Evolutionary conservation across 2,888 invertebrate genomes (phyloP).

Genomic region (Anoplius nigerrimus): DNA sequence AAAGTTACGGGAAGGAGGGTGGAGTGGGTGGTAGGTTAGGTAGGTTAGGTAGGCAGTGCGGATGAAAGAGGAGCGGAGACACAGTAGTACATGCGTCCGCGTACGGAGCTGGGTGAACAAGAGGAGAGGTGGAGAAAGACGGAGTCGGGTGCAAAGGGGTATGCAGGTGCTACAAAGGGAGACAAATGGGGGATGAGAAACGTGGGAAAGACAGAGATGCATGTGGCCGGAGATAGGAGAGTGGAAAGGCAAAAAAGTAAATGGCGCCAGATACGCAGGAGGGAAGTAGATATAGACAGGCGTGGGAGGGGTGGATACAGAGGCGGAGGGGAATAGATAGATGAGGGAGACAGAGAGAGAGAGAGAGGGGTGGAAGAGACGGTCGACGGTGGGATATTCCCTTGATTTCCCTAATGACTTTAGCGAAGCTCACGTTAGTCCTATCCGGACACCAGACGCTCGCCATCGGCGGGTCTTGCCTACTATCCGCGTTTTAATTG

Average conservation of each 20-base stretch:
- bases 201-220: too few relatives aligned
- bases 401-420: conserved; percentile 57
- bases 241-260: neutral
- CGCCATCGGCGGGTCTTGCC: conserved; percentile 13
- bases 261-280: too few relatives aligned
- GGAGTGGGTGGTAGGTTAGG: too few relatives aligned
- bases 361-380: neutral
- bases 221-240: too few relatives aligned
- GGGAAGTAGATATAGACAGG: too few relatives aligned
- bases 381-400: conserved; percentile 20
- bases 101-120: too few relatives aligned
- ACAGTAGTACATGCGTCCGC: too few relatives aligned
- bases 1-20: too few relatives aligned
- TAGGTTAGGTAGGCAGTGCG: too few relatives aligned
- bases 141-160: neutral
- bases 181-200: neutral
- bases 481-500: conserved; percentile 41
- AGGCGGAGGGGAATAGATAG: neutral
- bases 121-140: too few relatives aligned
- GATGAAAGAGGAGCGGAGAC: too few relatives aligned
- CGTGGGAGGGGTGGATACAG: too few relatives aligned
- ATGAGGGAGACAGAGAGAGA: neutral
- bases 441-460: conserved; percentile 11
- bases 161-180: neutral
- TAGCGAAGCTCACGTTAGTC: conserved; percentile 21